Conservation (phyloP, 2,888 invertebrate species). For the Anaspis maculata region DNA sequence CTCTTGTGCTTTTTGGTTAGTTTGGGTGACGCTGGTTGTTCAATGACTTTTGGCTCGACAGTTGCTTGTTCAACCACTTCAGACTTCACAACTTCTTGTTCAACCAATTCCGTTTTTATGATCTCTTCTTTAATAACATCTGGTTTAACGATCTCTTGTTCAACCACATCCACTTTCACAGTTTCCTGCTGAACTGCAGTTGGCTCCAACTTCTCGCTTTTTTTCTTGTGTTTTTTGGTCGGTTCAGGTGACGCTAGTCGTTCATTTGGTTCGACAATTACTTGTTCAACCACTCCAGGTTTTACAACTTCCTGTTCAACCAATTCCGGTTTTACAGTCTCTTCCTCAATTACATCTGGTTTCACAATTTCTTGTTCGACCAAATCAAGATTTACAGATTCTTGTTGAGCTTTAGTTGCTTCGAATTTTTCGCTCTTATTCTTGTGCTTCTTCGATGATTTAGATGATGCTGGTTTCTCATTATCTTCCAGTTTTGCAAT, state of each 20-base stretch:
- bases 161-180: neutral
- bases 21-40: no score
- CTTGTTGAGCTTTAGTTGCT: conserved; percentile 5
- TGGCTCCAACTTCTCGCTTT: neutral
- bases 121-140: neutral
- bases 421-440: conserved; percentile 1
- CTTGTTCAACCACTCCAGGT: neutral
- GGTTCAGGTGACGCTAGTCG: no score
- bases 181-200: conserved; percentile 1
- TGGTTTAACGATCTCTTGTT: neutral
- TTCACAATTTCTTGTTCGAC: conserved; percentile 1
- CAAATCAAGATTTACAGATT: conserved; percentile 2
- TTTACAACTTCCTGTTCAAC: neutral
- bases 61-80: conserved; percentile 3
- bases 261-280: neutral
- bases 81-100: neutral
- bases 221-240: no score
- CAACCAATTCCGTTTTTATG: no score
- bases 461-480: conserved; percentile 3
- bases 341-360: neutral
- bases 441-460: conserved; percentile 4
- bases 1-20: no score
- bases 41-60: neutral
- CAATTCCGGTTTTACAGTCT: neutral
- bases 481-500: conserved; percentile 3